Base-by-base conservation (phyloP, 2,113 vertebrate species). In the Muscicapa adusta region DNA sequence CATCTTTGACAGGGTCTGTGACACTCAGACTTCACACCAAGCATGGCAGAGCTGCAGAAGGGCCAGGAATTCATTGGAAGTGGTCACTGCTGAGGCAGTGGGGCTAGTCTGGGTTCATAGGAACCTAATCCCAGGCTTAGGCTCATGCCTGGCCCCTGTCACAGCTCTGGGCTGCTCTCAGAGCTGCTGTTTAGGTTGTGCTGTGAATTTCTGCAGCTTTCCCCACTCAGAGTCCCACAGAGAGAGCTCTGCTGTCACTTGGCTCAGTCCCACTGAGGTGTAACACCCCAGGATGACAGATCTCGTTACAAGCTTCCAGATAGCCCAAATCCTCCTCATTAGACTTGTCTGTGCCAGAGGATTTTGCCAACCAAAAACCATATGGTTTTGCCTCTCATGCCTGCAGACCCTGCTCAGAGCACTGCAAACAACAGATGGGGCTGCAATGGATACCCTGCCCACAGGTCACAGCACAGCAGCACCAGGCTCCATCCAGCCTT, bases 141-240 rank as follows among this genome's bases (percentile, higher is more conserved):
- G 4, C 14, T 43, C 47, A 1, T 1, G 3, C 45, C 45, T 14
- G 29, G 16, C 12, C 50, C 33, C 8, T 14, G 18, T 5, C 40
- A 1, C 48, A 53, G 40, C 62, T 19, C 88, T 16, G n/a, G 29
- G 72, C 53, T 79, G n/a, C 0, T 36, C 26, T 38, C 36, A 73
- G 48, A 72, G 56, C 13, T 25, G 12, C 1, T 12, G 4, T 22
- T 74, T 3, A 19, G 48, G 22, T 19, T 14, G 3, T 58, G 61
- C 43, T 78, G 43, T 3, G 56, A 50, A 25, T 68, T 85, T 29
- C 26, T 85, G 48, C 22, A 23, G 15, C 0, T 66, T 40, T 6
- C 36, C 38, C 76, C 38, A 8, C 2, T 38, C 62, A 17, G 15
- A 70, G 61, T 24, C 33, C 8, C 53, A 20, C 28, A 47, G 45